Evolutionary conservation across 2,888 invertebrate species (phyloP).

Genomic region (Heliconius ethilla): DNA sequence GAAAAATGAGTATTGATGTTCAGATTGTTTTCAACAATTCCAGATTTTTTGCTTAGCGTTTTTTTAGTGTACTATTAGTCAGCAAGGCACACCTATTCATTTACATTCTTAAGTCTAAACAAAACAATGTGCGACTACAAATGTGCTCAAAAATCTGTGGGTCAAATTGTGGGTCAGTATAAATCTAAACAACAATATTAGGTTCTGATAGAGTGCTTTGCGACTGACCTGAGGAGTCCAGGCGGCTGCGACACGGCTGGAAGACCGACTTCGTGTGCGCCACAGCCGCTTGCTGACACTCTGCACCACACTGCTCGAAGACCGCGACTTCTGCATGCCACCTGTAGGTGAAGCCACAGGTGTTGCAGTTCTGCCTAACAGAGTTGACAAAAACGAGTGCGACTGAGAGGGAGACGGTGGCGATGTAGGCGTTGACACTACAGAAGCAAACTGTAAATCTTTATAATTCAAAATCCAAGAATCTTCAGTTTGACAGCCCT

Average conservation of each 20-base stretch:
- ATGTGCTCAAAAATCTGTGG: not conserved
- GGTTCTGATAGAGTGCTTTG: slow-evolving; percentile 52
- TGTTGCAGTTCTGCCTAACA: slow-evolving; percentile 67
- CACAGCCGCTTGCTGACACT: slow-evolving; percentile 93
- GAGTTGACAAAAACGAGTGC: slow-evolving; percentile 70
- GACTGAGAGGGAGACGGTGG: slow-evolving; percentile 78
- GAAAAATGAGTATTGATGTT: slow-evolving; percentile 32
- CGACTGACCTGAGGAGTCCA: slow-evolving; percentile 94
- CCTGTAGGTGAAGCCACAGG: slow-evolving; percentile 77
- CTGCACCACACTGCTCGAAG: slow-evolving; percentile 92
- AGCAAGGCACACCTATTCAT: slow-evolving; percentile 26
- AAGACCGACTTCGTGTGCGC: slow-evolving; percentile 91
- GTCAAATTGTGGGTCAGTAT: not conserved
- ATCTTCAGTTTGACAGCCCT: slow-evolving; percentile 89
- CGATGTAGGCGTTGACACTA: slow-evolving; percentile 76
- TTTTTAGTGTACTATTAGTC: slow-evolving; percentile 26
- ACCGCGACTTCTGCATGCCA: slow-evolving; percentile 95
- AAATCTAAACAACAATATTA: not conserved
- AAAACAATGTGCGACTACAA: slow-evolving; percentile 24
- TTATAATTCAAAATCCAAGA: slow-evolving; percentile 85
- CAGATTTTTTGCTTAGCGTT: slow-evolving; percentile 24
- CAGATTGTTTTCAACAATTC: slow-evolving; percentile 26
- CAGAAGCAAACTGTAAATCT: slow-evolving; percentile 66
- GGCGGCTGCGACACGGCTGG: slow-evolving; percentile 84
- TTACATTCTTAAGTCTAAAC: slow-evolving; percentile 21